Evolutionary conservation across 2,888 invertebrate genomes (phyloP).

Genomic region (Drosophila austrosaltans): DNA sequence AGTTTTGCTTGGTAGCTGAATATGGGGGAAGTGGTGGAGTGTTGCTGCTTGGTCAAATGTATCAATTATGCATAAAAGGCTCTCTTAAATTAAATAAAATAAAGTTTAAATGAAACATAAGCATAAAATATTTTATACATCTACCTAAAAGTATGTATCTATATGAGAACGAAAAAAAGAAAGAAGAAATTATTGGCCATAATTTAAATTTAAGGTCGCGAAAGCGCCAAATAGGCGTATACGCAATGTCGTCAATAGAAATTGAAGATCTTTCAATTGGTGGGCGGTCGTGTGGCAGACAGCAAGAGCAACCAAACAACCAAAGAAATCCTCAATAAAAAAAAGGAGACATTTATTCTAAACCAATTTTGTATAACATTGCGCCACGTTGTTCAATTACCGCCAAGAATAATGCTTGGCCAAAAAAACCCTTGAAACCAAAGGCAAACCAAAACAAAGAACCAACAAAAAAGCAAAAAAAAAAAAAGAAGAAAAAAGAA

Average conservation of each 20-base stretch:
- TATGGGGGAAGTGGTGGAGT: neutral
- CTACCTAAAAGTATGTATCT: neutral
- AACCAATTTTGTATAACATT: slow-evolving; percentile 58
- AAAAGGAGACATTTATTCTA: slow-evolving; percentile 59
- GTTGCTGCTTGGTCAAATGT: neutral
- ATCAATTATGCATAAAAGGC: slow-evolving; percentile 12
- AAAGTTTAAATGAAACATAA: neutral
- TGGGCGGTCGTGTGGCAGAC: slow-evolving; percentile 48
- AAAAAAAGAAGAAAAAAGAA: neutral
- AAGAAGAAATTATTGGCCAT: neutral
- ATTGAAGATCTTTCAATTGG: slow-evolving; percentile 59
- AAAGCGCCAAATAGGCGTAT: neutral
- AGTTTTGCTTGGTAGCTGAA: neutral
- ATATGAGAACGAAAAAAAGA: neutral
- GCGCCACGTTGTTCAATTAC: slow-evolving; percentile 76
- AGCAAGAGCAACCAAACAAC: slow-evolving; percentile 11
- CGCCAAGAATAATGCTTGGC: slow-evolving; percentile 74
- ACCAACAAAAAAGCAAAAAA: slow-evolving; percentile 13
- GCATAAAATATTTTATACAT: neutral
- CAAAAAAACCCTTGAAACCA: slow-evolving; percentile 44
- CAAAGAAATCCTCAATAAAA: slow-evolving; percentile 12
- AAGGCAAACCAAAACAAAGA: slow-evolving; percentile 54
- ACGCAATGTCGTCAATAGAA: slow-evolving; percentile 52
- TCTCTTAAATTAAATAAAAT: slow-evolving; percentile 12
- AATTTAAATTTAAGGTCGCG: slow-evolving; percentile 1